phyloP scores from a whole-genome alignment of 2,797 vertebrate species.

The Corythornis leucogaster region DNA sequence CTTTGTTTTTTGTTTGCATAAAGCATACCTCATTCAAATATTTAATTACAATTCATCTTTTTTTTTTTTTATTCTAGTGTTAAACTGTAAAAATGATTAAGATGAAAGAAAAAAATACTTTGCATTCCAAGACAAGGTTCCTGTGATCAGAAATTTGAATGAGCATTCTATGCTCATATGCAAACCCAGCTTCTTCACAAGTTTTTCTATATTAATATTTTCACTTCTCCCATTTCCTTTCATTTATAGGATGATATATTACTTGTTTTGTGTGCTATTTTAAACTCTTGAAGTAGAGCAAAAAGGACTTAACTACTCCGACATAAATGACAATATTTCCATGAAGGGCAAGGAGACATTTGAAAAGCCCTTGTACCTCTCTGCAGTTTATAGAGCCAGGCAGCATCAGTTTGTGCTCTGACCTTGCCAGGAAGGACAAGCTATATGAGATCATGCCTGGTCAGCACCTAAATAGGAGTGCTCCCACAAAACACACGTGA shows the following conservation, averaged over 20 bases:
- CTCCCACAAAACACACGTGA: not conserved
- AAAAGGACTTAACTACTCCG: not conserved
- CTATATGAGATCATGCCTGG: fast-evolving
- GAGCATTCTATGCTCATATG: not conserved
- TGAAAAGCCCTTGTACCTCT: not conserved
- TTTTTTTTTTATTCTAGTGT: not conserved
- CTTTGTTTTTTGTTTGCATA: not conserved
- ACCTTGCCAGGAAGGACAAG: not conserved
- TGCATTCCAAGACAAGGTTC: not conserved
- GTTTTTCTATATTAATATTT: not conserved
- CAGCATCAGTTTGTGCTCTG: not conserved
- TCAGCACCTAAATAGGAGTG: fast-evolving
- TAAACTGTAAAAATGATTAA: not conserved
- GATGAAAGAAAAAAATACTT: not conserved
- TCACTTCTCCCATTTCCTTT: not conserved
- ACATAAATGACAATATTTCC: not conserved
- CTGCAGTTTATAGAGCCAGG: not conserved
- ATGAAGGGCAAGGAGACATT: not conserved
- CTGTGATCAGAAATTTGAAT: not conserved
- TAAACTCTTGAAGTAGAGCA: not conserved
- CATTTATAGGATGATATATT: not conserved
- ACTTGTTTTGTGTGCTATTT: not conserved
- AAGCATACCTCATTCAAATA: not conserved
- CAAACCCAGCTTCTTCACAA: not conserved
- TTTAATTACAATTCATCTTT: not conserved